Base-by-base conservation (phyloP, 1,140 invertebrate genomes). In the Drosophila aff. region DNA sequence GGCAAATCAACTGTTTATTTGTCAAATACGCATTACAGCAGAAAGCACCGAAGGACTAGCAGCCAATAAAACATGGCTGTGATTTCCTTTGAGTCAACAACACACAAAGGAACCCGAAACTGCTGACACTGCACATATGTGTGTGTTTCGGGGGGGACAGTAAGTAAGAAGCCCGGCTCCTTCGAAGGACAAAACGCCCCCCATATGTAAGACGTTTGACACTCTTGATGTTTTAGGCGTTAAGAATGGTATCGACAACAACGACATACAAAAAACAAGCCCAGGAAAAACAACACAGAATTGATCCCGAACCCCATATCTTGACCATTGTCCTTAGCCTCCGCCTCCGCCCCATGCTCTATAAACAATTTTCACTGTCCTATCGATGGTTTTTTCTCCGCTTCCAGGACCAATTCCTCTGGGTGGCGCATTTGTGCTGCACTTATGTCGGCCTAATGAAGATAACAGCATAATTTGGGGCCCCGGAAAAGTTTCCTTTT, bases 391-490 rank as follows among this genome's bases (percentile, higher is more conserved):
- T 76, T 74, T 72, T 40, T 23, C 50, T 40, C 5, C 9, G 21
- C n/a, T 40, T n/a, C 21, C 36, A 40, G 53, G 11, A 38, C 18
- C 72, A 80, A 87, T 87, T 87, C 85, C 85, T 85, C 66, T 76
- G 85, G 85, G 81, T 79, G 23, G 71, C 80, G 78, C 81, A 89
- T 89, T 90, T 85, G 85, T 76, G 84, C 82, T 91, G 85, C 85
- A 91, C 85, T 91, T 90, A 90, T 90, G 85, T 90, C 76, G 89
- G 72, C 81, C 86, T 90, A 90, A 90, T 90, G 85, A 90, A 90
- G 85, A 90, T 90, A 90, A 90, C 86, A 90, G 81, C 86, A 91
- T 91, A 90, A 90, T 91, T 91, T 90, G 86, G 86, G 65, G 62
- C n/a, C 50, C 63, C 47, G 16, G 58, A 55, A 79, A 87, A 68